Base-by-base conservation (phyloP, 53 echinoderm and acorn worm genomes). In the Paracentrotus lividus region DNA sequence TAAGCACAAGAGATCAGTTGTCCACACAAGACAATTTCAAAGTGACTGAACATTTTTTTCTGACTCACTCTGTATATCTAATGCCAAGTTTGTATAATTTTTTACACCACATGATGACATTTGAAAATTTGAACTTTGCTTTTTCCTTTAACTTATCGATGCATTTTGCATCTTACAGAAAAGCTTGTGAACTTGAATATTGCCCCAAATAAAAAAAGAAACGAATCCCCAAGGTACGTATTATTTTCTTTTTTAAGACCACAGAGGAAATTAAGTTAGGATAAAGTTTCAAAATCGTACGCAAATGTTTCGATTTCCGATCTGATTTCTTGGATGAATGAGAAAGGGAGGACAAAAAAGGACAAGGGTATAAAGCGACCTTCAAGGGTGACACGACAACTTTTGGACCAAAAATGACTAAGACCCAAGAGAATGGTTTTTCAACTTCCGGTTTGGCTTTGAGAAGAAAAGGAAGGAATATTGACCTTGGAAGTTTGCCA, bases 201-300 rank as follows among this genome's bases (percentile, higher is more conserved):
- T 81, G 81, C 81, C 81, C 49, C 24, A 81, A 81, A 47, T 24
- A 45, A 45, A 26, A 47, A 42, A n/a, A n/a, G n/a, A n/a, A 81
- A 47, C n/a, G 27, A 81, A 81, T 47, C 26, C 47, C 81, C 81
- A 24, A 45, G 47, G 81, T 45, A 4, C 5, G 81, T 47, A 47
- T 81, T 81, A 81, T 56, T 89, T 89, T 89, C 89, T 89, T 61
- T 89, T 89, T 89, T 89, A 15, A 89, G 66, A 59, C 10, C 89
- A 43, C 44, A 3, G 47, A 64, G 90, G 90, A 90, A 90, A 90
- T 90, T 90, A 47, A 52, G 72, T 90, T 90, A 69, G 90, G 68
- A 47, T 72, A 43, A 69, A 45, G 72, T 90, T 90, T 90, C 49
- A 72, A 52, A 75, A 45, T 90, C 29, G 45, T 51, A 40, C 60